Conservation (phyloP, 1,140 invertebrate species). For the Palaemon carinicauda region DNA sequence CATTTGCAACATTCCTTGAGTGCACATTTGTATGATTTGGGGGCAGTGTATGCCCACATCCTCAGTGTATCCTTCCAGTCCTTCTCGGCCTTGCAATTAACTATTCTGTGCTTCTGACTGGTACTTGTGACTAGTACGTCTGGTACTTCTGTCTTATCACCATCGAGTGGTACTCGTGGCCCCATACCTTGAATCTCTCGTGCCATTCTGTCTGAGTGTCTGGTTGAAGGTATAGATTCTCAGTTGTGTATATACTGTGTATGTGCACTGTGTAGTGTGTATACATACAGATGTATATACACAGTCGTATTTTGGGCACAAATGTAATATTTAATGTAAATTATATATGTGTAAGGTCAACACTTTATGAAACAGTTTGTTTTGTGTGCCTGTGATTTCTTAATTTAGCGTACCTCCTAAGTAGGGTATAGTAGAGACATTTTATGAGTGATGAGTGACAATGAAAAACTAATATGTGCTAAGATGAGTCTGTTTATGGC, state of each 20-base stretch:
- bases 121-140: neutral
- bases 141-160: neutral
- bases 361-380: constrained; percentile 39
- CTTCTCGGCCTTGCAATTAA: neutral
- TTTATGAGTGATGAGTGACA: no score
- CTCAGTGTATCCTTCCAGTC: neutral
- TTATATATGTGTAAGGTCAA: constrained; percentile 49
- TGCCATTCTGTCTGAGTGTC: constrained; percentile 41
- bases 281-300: constrained; percentile 37
- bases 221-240: constrained; percentile 49
- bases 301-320: constrained; percentile 54
- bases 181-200: constrained; percentile 23
- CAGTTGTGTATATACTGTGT: constrained; percentile 53
- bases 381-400: constrained; percentile 51
- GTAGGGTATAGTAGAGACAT: neutral
- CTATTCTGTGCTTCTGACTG: neutral
- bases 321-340: constrained; percentile 53
- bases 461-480: no score
- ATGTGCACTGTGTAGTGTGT: constrained; percentile 49
- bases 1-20: neutral
- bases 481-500: no score
- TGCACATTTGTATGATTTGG: constrained; percentile 20
- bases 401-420: constrained; percentile 25
- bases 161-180: constrained; percentile 28
- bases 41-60: neutral